These are phyloP conservation scores for Drosophila basisetae DNA, from an alignment of 2,888 invertebrate species.

Conservation along the genomic window DNA sequence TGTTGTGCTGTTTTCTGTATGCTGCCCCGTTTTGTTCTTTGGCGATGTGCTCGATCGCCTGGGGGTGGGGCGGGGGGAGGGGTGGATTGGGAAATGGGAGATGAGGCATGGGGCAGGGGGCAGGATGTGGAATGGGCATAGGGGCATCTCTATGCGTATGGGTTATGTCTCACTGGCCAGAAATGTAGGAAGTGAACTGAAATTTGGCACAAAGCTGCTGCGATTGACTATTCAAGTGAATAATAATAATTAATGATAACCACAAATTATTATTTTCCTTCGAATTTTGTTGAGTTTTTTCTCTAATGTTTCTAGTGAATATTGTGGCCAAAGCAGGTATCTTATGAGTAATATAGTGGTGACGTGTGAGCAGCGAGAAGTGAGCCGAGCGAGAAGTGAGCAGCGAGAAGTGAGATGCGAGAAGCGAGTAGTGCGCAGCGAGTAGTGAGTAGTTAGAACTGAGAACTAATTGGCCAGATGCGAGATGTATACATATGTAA, in stretches of 20 bases:
- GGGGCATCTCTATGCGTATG: not conserved
- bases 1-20: conserved; percentile 8
- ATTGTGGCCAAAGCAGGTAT: not conserved
- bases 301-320: not conserved
- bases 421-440: too few relatives aligned
- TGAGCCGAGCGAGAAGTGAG: not conserved
- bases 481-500: not conserved
- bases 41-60: not conserved
- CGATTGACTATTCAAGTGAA: not conserved
- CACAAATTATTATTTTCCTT: not conserved
- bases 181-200: conserved; percentile 20
- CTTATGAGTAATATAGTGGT: not conserved
- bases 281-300: not conserved
- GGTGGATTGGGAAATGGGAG: not conserved
- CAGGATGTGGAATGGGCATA: conserved; percentile 3
- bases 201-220: not conserved
- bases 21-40: conserved; percentile 3
- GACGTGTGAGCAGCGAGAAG: not conserved
- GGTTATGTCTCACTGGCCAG: conserved; percentile 1
- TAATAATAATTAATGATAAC: not conserved
- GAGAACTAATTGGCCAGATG: not conserved
- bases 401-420: not conserved
- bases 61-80: too few relatives aligned
- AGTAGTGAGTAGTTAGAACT: not conserved
- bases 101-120: conserved; percentile 13